A percentile compares a stretch with the other conserved stretches of the same genome.
phyloP scores from a whole-genome alignment of 2,113 vertebrate species.

The Oplegnathus fasciatus region DNA sequence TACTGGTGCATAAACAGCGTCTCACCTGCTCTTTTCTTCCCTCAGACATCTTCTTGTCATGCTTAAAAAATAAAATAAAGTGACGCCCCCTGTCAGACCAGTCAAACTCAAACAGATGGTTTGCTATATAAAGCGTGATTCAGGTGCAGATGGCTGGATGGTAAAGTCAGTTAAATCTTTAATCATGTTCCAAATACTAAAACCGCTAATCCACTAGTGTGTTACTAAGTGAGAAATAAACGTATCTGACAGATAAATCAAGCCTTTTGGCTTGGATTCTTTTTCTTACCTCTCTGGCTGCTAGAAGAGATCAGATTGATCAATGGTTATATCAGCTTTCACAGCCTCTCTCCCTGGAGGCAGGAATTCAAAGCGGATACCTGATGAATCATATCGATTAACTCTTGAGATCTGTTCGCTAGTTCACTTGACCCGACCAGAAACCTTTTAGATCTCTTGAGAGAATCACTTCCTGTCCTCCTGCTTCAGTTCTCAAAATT shows the following conservation, averaged over 20 bases:
- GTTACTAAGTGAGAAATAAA: conserved; percentile 20
- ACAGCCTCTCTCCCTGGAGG: conserved; percentile 17
- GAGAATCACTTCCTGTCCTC: background rate
- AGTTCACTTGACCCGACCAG: background rate
- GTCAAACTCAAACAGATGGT: conserved; percentile 10
- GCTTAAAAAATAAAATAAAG: background rate
- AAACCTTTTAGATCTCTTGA: background rate
- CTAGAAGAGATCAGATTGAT: conserved; percentile 17
- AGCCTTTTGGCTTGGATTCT: background rate
- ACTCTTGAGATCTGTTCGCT: background rate
- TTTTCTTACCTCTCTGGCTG: conserved; percentile 10
- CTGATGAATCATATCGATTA: conserved; percentile 14
- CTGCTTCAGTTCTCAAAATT: background rate
- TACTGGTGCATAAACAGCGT: background rate
- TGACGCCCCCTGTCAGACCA: background rate
- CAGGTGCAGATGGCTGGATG: background rate
- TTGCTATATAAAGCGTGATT: background rate
- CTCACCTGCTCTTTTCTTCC: background rate
- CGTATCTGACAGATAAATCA: background rate
- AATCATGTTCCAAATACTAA: background rate
- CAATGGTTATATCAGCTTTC: conserved; percentile 41
- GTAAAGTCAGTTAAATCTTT: conserved; percentile 14
- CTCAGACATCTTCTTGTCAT: background rate
- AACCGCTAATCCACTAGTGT: background rate
- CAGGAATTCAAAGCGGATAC: conserved; percentile 5